Conservation (phyloP, 2,113 vertebrate species). For the Atherinomorus stipes region DNA sequence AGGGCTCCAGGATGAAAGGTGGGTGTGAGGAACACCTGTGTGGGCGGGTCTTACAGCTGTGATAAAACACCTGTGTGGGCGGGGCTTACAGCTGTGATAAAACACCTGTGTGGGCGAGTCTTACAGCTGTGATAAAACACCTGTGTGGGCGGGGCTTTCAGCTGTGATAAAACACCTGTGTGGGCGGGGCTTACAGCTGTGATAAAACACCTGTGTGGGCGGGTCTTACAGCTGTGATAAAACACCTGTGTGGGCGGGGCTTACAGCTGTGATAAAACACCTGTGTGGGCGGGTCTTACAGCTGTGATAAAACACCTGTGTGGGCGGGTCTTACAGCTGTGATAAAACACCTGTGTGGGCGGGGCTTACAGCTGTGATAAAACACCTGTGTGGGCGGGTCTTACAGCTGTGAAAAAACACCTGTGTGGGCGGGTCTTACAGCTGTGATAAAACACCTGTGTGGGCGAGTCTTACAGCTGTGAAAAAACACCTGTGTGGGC, state of each 20-base stretch:
- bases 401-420: background rate
- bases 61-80: background rate
- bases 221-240: background rate
- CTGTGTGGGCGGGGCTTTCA: background rate
- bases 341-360: background rate
- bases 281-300: background rate
- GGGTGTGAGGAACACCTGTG: too few relatives aligned
- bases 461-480: too few relatives aligned
- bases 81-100: background rate
- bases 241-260: too few relatives aligned
- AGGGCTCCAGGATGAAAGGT: conserved; percentile 90
- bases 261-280: background rate
- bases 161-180: too few relatives aligned
- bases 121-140: background rate
- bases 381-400: too few relatives aligned
- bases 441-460: too few relatives aligned
- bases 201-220: background rate
- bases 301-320: too few relatives aligned
- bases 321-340: too few relatives aligned
- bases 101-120: too few relatives aligned
- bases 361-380: background rate
- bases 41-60: too few relatives aligned
- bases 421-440: background rate
- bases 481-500: background rate
- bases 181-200: too few relatives aligned